These are phyloP conservation scores for Sebastes ruberrimus DNA, from an alignment of 2,797 vertebrate species.

Conservation along the genomic window DNA sequence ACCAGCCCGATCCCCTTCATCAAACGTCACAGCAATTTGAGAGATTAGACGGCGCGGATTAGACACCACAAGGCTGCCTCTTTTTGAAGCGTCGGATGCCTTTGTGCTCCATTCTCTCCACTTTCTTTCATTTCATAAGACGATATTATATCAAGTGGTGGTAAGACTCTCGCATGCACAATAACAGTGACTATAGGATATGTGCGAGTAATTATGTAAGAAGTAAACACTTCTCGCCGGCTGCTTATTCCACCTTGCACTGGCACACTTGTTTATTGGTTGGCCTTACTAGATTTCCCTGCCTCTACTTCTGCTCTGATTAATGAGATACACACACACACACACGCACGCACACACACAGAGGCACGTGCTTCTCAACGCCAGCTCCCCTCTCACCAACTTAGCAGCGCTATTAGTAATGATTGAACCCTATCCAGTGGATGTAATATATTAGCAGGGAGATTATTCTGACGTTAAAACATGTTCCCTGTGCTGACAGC, in stretches of 20 bases:
- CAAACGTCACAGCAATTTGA: slow-evolving; percentile 79
- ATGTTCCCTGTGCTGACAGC: slow-evolving; percentile 83
- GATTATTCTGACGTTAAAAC: slow-evolving; percentile 86
- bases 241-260: slow-evolving; percentile 61
- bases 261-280: slow-evolving; percentile 63
- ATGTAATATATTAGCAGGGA: slow-evolving; percentile 85
- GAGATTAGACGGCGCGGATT: slow-evolving; percentile 78
- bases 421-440: slow-evolving; percentile 83
- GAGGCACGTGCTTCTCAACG: slow-evolving; percentile 66
- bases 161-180: slow-evolving; percentile 70
- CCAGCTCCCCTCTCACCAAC: slow-evolving; percentile 75
- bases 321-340: slow-evolving; percentile 61
- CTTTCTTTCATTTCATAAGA: slow-evolving; percentile 73
- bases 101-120: slow-evolving; percentile 76
- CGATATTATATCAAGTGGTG: slow-evolving; percentile 71
- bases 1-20: slow-evolving; percentile 64
- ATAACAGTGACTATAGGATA: slow-evolving; percentile 57
- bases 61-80: slow-evolving; percentile 70
- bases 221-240: slow-evolving; percentile 66
- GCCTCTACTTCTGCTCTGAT: slow-evolving; percentile 69
- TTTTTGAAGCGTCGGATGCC: slow-evolving; percentile 62
- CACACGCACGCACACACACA: slow-evolving; percentile 4
- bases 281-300: slow-evolving; percentile 65
- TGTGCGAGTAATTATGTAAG: slow-evolving; percentile 74
- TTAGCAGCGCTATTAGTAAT: slow-evolving; percentile 81